Conservation (phyloP, 2,888 invertebrate genomes). For the Hydroisotoma schaefferi region DNA sequence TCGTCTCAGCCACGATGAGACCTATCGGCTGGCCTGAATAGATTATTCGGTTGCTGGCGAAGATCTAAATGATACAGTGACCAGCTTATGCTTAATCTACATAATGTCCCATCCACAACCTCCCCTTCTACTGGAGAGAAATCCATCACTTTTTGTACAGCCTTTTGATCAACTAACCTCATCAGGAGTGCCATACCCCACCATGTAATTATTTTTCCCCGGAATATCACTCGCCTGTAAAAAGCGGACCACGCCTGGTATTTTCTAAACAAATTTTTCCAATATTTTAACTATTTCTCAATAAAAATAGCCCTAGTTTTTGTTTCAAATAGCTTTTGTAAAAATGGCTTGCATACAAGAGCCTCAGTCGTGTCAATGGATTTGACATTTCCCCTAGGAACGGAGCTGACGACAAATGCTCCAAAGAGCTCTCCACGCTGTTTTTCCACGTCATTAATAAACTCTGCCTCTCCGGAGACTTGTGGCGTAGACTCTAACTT, state of each 20-base stretch:
- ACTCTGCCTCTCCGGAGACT: slow-evolving; percentile 67
- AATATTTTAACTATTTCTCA: not conserved
- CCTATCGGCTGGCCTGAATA: slow-evolving; percentile 53
- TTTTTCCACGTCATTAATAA: slow-evolving; percentile 57
- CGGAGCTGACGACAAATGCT: slow-evolving; percentile 51
- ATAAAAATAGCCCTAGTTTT: too few relatives aligned
- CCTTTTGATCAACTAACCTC: slow-evolving; percentile 23
- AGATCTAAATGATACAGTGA: slow-evolving; percentile 46
- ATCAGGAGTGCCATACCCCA: slow-evolving; percentile 24
- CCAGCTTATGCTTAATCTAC: too few relatives aligned
- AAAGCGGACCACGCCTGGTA: slow-evolving; percentile 65
- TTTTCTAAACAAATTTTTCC: slow-evolving; percentile 54
- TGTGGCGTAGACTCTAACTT: slow-evolving; percentile 68
- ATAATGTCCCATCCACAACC: too few relatives aligned
- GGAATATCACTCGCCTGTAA: slow-evolving; percentile 61
- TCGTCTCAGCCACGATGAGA: slow-evolving; percentile 51
- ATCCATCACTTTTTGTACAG: too few relatives aligned
- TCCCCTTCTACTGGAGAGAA: too few relatives aligned
- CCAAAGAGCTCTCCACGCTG: slow-evolving; percentile 51
- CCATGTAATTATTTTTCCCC: slow-evolving; percentile 39
- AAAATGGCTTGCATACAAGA: slow-evolving; percentile 42
- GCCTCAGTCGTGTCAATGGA: slow-evolving; percentile 51
- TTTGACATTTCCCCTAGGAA: slow-evolving; percentile 51
- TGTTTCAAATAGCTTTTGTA: not conserved
- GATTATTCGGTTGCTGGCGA: slow-evolving; percentile 50